Evolutionary conservation across 1,140 invertebrate genomes (phyloP), one percentile per base, ranked within the genome.

Genomic region (Melitaea cinxia): DNA sequence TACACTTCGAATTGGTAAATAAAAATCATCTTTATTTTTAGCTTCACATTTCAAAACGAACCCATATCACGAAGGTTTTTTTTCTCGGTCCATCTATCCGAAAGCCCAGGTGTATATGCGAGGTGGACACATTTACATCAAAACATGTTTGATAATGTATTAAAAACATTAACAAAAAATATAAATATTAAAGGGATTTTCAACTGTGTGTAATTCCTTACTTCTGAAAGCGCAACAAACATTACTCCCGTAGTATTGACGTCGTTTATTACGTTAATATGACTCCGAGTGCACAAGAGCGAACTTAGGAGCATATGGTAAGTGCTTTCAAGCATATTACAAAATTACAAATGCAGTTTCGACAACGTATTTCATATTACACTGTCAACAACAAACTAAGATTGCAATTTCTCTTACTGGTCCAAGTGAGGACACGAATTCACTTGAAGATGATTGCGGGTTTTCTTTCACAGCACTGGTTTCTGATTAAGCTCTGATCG

Each of bases 371-470:
- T 65, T 59, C 57, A 66, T 56, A 66, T 39, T n/a, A 66, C 52
- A 50, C 19, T 39, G 64, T 66, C 28, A 49, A 55, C 57, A 58
- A 59, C 37, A 65, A 65, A 65, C 64, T 65, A 59, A 59, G 62
- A 59, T 54, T 39, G 63, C 55, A 65, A 65, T 65, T 60, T 65
- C 50, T 65, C 37, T 59, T 59, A 37, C 55, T 55, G 26, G 49
- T 54, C 14, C 39, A 26, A 56, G 33, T 37, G 63, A 59, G 53
- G 30, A 54, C 58, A 59, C 50, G 56, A 65, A 56, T 55, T 26
- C 56, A 59, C 26, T 55, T 55, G 52, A 63, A 63, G 39, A 15
- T 55, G 2, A 4, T 26, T 53, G 35, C 10, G 21, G 28, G 39
- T 56, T 26, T 10, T 30, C 28, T 35, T 56, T 56, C 2, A n/a